Evolutionary conservation across 1,140 invertebrate species (phyloP).

Genomic region (Ceratosolen solmsi): DNA sequence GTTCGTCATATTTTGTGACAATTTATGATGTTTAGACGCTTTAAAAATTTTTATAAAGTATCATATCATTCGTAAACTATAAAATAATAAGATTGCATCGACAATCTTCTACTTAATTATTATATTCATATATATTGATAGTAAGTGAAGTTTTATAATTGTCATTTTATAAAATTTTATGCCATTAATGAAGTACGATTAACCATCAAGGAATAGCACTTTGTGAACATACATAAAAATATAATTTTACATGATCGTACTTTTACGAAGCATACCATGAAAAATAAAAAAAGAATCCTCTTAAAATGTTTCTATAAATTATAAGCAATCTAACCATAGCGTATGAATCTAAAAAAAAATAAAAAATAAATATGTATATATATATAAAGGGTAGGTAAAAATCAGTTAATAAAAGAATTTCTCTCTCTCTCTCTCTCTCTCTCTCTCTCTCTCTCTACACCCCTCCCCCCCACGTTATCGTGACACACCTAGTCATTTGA

Average conservation of each 20-base stretch:
- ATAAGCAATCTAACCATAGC: background rate
- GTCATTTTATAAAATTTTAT: background rate
- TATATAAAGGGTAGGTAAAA: background rate
- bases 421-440: no score
- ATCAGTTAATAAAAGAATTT: background rate
- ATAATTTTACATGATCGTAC: conserved; percentile 1
- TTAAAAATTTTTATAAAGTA: no score
- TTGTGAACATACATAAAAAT: background rate
- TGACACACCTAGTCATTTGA: background rate
- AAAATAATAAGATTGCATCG: no score
- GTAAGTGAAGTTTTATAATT: no score
- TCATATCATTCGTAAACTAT: no score
- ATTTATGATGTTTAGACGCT: no score
- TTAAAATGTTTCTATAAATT: background rate
- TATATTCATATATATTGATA: no score
- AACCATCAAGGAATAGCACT: background rate
- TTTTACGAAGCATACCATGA: background rate
- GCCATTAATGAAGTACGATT: background rate
- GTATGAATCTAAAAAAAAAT: background rate
- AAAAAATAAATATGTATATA: no score
- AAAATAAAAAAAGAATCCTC: background rate
- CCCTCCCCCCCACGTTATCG: background rate
- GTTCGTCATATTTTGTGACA: no score
- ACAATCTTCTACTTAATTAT: no score
- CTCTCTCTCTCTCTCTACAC: no score